Percentiles rank a stretch among this genome's conserved stretches.
Evolutionary conservation across 2,113 vertebrate genomes (phyloP).

Genomic region (Myxocyprinus asiaticus): DNA sequence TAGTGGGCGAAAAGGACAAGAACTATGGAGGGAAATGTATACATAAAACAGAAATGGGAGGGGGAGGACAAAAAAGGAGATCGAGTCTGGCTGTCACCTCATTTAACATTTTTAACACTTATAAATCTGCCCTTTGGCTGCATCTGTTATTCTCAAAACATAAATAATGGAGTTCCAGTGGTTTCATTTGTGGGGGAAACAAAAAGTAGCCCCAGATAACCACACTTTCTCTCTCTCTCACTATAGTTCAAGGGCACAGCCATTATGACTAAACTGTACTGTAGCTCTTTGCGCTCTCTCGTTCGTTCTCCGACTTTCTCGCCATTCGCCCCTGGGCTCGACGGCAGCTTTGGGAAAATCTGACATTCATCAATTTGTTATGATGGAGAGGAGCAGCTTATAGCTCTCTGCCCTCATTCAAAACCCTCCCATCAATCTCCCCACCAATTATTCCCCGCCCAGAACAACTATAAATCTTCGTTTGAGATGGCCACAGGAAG

Average conservation of each 20-base stretch:
- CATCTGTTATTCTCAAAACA: slow-evolving; percentile 23
- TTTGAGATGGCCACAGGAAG: slow-evolving; percentile 35
- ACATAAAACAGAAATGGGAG: background rate
- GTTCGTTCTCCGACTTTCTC: slow-evolving; percentile 22
- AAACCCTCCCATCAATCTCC: slow-evolving; percentile 37
- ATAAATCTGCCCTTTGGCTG: slow-evolving; percentile 22
- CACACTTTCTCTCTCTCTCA: slow-evolving; percentile 19
- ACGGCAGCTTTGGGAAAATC: slow-evolving; percentile 46
- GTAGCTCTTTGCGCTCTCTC: background rate
- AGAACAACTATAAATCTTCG: slow-evolving; percentile 45
- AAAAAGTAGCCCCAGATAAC: slow-evolving; percentile 21
- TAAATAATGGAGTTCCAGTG: slow-evolving; percentile 38
- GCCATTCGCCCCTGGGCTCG: slow-evolving; percentile 24
- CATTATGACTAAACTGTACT: slow-evolving; percentile 4
- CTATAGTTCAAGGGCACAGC: slow-evolving; percentile 28
- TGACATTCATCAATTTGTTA: slow-evolving; percentile 52
- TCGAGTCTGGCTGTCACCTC: background rate
- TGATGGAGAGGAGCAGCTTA: slow-evolving; percentile 43
- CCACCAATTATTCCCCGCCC: slow-evolving; percentile 42
- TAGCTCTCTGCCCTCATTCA: slow-evolving; percentile 29
- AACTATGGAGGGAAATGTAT: slow-evolving; percentile 16
- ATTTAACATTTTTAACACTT: slow-evolving; percentile 31
- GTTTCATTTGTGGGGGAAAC: slow-evolving; percentile 27
- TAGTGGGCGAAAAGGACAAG: background rate
- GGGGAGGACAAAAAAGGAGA: background rate